Evolutionary conservation across 2,888 invertebrate species (phyloP), one percentile per base, ranked within the genome.

Genomic region (Leptinotarsa haldemani): DNA sequence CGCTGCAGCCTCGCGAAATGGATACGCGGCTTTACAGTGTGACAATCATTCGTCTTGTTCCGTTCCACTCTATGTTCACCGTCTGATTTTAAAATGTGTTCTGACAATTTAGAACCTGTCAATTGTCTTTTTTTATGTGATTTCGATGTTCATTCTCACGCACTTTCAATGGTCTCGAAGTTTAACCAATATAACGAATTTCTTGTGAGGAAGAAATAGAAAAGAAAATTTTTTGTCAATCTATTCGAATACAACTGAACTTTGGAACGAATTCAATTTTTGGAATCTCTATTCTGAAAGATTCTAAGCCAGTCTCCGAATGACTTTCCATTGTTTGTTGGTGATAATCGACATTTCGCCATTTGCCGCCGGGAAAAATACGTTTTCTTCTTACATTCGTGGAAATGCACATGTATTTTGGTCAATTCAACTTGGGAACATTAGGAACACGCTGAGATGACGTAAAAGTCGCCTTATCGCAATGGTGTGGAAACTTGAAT

Each of bases 391-490:
- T 20, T 56, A 13, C 15, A 56, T 56, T 56, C 20, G 22, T 22
- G 15, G 16, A 56, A 25, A 56, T 22, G 56, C 16, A 20, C 56
- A 15, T 22, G 56, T 16, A 56, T 25, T 56, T 56, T 20, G 22
- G 25, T 13, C 20, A 56, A 22, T 22, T 15, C 22, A 22, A 56
- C 20, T 13, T 5, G 56, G 22, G 20, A 56, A 22, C 22, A 22
- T 56, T 56, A 22, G 56, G 25, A 20, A 22, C 56, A 56, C 56
- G 56, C 56, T 22, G 56, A 56, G 22, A 56, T 56, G 56, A 56
- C 56, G 56, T 56, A 22, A 56, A 56, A 22, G 56, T 22, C 22
- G 56, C 25, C 4, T 22, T 16, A 22, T 20, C 20, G 22, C 25
- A 56, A 56, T 56, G 56, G 56, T 4, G 56, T 1, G 25, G 56